Conservation (phyloP, 2,113 vertebrate species). For the Engystomops pustulosus region DNA sequence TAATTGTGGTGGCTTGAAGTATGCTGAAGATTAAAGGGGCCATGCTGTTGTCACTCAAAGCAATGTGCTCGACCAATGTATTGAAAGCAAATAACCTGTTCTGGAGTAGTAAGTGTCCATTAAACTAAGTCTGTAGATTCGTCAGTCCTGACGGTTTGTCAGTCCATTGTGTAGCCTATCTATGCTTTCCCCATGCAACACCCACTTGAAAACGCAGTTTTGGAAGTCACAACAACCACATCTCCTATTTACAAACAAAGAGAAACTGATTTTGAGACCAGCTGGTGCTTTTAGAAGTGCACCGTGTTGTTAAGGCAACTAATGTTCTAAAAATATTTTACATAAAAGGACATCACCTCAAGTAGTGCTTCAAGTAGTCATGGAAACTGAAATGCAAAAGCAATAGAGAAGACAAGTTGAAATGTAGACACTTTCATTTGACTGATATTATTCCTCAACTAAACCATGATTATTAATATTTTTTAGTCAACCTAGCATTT, state of each 20-base stretch:
- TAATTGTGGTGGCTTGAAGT: not conserved
- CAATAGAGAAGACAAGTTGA: slow-evolving; percentile 44
- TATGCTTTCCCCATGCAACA: not conserved
- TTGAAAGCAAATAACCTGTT: not conserved
- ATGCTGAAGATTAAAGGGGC: not conserved
- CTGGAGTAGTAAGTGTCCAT: not conserved
- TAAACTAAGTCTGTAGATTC: not conserved
- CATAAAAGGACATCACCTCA: slow-evolving; percentile 60
- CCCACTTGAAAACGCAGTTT: slow-evolving; percentile 36
- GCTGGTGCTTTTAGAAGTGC: slow-evolving; percentile 46
- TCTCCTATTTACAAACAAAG: slow-evolving; percentile 53
- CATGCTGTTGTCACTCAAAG: not conserved
- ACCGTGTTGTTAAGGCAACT: slow-evolving; percentile 59
- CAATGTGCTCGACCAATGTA: not conserved
- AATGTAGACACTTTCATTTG: slow-evolving; percentile 46
- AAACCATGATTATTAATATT: slow-evolving; percentile 23
- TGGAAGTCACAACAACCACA: slow-evolving; percentile 31
- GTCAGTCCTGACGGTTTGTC: too few relatives aligned
- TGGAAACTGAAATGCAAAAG: slow-evolving; percentile 58
- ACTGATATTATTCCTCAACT: slow-evolving; percentile 24
- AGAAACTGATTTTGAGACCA: slow-evolving; percentile 53
- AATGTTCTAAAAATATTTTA: slow-evolving; percentile 61
- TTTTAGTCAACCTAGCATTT: slow-evolving; percentile 16
- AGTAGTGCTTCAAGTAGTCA: slow-evolving; percentile 55
- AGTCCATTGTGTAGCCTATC: not conserved